Conservation (phyloP, 2,113 vertebrate genomes). For the Microcebus ravelobensis region DNA sequence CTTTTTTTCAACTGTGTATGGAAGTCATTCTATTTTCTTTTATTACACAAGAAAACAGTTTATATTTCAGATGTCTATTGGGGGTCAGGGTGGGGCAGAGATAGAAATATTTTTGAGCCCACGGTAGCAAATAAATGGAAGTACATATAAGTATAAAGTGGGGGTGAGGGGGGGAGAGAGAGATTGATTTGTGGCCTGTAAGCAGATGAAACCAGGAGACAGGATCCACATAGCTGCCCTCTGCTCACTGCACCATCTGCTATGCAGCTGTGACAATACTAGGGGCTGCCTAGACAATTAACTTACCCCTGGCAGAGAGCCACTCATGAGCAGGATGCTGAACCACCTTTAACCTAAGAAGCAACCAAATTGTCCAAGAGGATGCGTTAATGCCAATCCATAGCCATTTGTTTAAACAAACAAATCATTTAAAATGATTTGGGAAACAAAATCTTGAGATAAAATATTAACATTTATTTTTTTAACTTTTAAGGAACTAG, state of each 20-base stretch:
- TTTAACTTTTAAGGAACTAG: neutral
- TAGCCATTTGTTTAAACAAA: neutral
- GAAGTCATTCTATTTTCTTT: constrained; percentile 12
- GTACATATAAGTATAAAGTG: neutral
- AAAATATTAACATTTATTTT: neutral
- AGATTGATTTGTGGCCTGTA: neutral
- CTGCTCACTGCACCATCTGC: constrained; percentile 25
- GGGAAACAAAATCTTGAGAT: constrained; percentile 9
- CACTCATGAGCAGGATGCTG: neutral
- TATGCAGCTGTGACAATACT: constrained; percentile 10
- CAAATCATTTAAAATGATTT: constrained; percentile 11
- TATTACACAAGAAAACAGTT: neutral
- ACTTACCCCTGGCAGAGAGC: neutral
- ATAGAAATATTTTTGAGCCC: neutral
- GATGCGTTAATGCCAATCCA: neutral
- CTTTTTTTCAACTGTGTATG: neutral
- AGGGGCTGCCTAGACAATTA: neutral
- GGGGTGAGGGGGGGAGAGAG: neutral
- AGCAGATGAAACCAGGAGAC: neutral
- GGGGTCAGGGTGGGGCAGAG: neutral
- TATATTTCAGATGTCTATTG: constrained; percentile 2
- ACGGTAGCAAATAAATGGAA: neutral
- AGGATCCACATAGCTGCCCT: neutral
- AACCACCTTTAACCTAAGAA: constrained; percentile 33
- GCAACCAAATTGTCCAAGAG: neutral